phyloP scores from a whole-genome alignment of 2,888 invertebrate genomes.

The Agrotis clavis region DNA sequence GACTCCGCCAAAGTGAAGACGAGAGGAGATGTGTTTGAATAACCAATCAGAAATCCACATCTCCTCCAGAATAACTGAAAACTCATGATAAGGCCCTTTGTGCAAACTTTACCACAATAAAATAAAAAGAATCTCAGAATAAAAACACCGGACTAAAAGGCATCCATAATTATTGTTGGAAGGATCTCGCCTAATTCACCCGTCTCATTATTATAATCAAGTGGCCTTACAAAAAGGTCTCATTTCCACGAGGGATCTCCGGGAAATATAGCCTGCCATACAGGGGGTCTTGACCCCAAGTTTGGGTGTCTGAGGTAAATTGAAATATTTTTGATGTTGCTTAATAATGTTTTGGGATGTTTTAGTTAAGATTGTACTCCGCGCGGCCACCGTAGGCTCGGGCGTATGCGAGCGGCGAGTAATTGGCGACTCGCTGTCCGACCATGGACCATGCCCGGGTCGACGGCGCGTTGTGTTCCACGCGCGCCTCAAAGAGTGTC shows the following conservation, averaged over 20 bases:
- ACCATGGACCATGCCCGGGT: no score
- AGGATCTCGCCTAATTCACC: conserved; percentile 39
- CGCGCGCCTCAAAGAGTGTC: no score
- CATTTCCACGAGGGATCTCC: conserved; percentile 38
- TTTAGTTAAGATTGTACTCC: neutral
- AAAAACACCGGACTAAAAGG: conserved; percentile 2
- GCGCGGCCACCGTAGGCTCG: no score
- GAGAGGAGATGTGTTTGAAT: no score
- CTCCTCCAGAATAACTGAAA: no score
- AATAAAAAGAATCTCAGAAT: neutral
- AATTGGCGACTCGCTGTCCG: no score
- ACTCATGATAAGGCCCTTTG: no score
- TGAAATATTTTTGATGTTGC: conserved; percentile 36
- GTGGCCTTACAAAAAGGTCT: conserved; percentile 11
- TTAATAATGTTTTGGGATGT: conserved; percentile 17
- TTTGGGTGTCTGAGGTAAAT: conserved; percentile 12
- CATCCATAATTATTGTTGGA: conserved; percentile 24
- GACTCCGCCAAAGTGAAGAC: no score
- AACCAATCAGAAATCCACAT: no score
- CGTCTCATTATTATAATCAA: conserved; percentile 51
- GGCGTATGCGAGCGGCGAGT: no score
- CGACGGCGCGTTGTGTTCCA: no score
- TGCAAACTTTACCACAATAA: neutral
- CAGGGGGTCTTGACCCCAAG: conserved; percentile 37
- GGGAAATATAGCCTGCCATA: conserved; percentile 40